Evolutionary conservation across 2,797 vertebrate genomes (phyloP).

Genomic region (Eospalax fontanierii): DNA sequence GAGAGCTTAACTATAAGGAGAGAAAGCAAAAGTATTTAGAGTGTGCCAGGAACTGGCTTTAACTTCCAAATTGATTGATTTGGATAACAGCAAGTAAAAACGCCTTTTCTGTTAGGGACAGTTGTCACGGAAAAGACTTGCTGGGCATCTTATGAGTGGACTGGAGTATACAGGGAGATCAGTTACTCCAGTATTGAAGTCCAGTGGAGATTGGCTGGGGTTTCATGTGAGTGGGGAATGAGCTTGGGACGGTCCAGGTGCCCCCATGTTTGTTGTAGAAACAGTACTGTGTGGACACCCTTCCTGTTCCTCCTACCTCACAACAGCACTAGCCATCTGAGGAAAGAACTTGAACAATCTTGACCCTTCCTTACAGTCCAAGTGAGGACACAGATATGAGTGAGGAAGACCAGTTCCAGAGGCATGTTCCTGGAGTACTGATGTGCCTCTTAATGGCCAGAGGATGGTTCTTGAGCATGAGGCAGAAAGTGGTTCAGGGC

Average conservation of each 20-base stretch:
- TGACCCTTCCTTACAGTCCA: neutral
- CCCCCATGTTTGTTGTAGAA: neutral
- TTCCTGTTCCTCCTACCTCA: neutral
- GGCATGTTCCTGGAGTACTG: neutral
- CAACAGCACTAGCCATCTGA: neutral
- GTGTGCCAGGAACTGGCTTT: slow-evolving; percentile 6
- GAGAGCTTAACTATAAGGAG: slow-evolving; percentile 9
- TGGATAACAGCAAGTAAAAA: slow-evolving; percentile 50
- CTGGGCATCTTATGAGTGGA: neutral
- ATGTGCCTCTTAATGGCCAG: neutral
- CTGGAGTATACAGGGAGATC: neutral
- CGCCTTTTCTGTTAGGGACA: neutral
- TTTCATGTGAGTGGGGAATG: neutral
- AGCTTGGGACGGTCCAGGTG: neutral
- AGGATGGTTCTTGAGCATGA: neutral
- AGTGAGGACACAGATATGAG: neutral
- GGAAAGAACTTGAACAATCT: neutral
- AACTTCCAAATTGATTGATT: slow-evolving; percentile 14
- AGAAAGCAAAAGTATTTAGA: neutral
- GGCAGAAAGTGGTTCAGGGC: no score
- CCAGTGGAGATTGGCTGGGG: neutral
- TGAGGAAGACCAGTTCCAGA: neutral
- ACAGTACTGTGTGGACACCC: neutral
- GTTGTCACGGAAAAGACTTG: neutral
- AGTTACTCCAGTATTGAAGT: neutral